Evolutionary conservation across 2,113 vertebrate species (phyloP), one percentile per base, ranked within the genome.

Genomic region (Gopherus evgoodei): DNA sequence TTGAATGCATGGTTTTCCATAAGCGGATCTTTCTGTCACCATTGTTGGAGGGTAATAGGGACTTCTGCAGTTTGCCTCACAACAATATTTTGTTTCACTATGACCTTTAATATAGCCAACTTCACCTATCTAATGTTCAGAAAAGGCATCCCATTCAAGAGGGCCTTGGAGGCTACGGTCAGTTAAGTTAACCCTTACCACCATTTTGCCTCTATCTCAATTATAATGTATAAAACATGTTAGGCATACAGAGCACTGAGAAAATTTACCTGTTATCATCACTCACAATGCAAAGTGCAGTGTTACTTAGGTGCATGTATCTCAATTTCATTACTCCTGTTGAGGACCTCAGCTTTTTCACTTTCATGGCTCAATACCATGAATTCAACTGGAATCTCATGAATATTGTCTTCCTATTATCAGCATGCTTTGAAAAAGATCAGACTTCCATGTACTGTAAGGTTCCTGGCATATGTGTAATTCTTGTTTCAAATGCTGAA

Each of bases 391-490:
- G 83, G 83, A 72, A 62, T 82, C 5, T 72, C 25, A 50, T 94
- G 89, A 90, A 88, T 90, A 59, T 92, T 81, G 8, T 90, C 50
- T 93, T 97, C 56, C 72, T 82, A 53, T 92, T 94, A 89, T 81
- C 90, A 88, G n/a, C 16, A 17, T 17, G 4, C 72, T 92, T 93
- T 95, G 94, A 91, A 93, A 90, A 42, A 94, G 84, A 84, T 6
- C 87, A 96, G 72, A 90, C 89, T 94, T 82, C 35, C 47, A 80
- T 38, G 8, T 72, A 72, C 8, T 42, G 5, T 9, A 42, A 76
- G 24, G 11, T 62, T 84, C 78, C 49, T 91, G 59, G 65, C 35
- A 57, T 76, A 11, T 4, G 24, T 69, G 21, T 89, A 89, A 87
- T 11, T 82, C 81, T 94, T 90, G 21, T 86, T 6, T 22, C 31